Conservation (phyloP, 2,113 vertebrate genomes). For the Ctenomys sociabilis region DNA sequence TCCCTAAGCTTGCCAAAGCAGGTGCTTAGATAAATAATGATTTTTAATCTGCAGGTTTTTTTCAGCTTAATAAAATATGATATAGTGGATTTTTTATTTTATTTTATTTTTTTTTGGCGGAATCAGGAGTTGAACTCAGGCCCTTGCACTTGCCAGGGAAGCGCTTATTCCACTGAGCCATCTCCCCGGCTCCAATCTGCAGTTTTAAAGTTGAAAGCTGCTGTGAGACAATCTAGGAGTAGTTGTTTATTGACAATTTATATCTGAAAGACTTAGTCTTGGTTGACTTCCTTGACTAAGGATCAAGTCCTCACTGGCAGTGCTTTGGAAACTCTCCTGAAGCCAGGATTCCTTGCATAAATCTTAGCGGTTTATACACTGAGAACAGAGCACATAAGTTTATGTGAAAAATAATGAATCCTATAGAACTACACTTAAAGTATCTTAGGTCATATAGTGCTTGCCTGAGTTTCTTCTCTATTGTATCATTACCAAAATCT, state of each 20-base stretch:
- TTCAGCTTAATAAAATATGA: no score
- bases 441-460: not conserved
- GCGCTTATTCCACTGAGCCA: no score
- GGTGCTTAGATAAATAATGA: no score
- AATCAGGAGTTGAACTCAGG: no score
- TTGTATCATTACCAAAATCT: not conserved
- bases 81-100: no score
- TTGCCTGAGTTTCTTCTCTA: not conserved
- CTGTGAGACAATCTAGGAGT: not conserved
- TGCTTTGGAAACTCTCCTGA: not conserved
- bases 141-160: no score
- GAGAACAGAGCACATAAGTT: not conserved
- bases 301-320: not conserved
- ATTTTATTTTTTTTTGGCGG: no score
- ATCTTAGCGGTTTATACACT: not conserved
- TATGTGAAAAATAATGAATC: not conserved
- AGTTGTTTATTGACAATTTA: slow-evolving; percentile 44
- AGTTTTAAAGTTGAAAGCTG: slow-evolving; percentile 22
- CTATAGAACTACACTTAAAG: not conserved
- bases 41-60: not conserved
- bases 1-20: no score
- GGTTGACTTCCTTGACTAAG: not conserved
- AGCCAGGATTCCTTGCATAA: not conserved
- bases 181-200: no score
- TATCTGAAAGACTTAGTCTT: not conserved